phyloP scores from a whole-genome alignment of 2,113 vertebrate genomes.

The human (Homo sapiens) region GRCh38 chr11:87042501-87043000 shows the following conservation, averaged over 20 bases:
- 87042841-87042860: background rate
- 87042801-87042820: background rate
- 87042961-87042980: too few relatives aligned
- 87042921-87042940: background rate
- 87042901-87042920: slow-evolving; percentile 7
- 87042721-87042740: background rate
- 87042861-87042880: background rate
- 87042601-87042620: background rate
- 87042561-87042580: background rate
- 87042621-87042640: background rate
- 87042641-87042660: slow-evolving; percentile 7
- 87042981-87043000: too few relatives aligned
- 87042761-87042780: background rate
- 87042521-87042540: background rate
- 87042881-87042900: slow-evolving; percentile 7
- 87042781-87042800: background rate
- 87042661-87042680: background rate
- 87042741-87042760: background rate
- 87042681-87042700: background rate
- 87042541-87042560: background rate
- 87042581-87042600: background rate
- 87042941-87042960: background rate
- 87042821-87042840: background rate
- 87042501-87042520: background rate
- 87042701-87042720: background rate